Conservation (phyloP, 2,888 invertebrate species). For the Habrosyne pyritoides region DNA sequence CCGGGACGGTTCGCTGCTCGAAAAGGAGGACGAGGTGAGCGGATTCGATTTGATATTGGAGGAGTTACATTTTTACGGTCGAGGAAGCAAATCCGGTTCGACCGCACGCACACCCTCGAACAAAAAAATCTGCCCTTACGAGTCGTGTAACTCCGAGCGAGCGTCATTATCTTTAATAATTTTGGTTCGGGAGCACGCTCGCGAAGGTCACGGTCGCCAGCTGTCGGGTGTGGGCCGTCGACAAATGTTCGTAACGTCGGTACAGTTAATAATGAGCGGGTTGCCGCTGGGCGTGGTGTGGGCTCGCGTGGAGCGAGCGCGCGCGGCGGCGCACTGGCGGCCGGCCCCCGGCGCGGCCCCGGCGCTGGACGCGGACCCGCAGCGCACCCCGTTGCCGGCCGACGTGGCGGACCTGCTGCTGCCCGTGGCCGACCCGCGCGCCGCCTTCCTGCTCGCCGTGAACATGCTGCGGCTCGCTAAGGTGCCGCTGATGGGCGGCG, state of each 20-base stretch:
- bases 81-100: too few species aligned
- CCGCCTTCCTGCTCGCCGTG: constrained; percentile 84
- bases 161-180: too few species aligned
- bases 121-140: background rate
- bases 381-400: constrained; percentile 86
- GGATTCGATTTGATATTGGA: too few species aligned
- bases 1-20: background rate
- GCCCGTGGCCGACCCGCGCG: constrained; percentile 84
- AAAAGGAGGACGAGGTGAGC: background rate
- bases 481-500: constrained; percentile 38
- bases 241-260: too few species aligned
- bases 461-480: constrained; percentile 77
- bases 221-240: too few species aligned
- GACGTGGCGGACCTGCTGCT: constrained; percentile 88
- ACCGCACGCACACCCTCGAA: background rate
- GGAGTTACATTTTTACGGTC: too few species aligned
- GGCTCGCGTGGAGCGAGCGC: constrained; percentile 88
- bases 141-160: too few species aligned
- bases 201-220: too few species aligned
- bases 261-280: constrained; percentile 70
- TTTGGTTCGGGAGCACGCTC: too few species aligned
- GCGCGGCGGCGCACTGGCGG: constrained; percentile 89
- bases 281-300: constrained; percentile 89
- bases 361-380: constrained; percentile 83
- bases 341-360: constrained; percentile 86